These are phyloP conservation scores for Cynopterus brachyotis DNA, from an alignment of 2,113 vertebrate genomes.

Conservation along the genomic window DNA sequence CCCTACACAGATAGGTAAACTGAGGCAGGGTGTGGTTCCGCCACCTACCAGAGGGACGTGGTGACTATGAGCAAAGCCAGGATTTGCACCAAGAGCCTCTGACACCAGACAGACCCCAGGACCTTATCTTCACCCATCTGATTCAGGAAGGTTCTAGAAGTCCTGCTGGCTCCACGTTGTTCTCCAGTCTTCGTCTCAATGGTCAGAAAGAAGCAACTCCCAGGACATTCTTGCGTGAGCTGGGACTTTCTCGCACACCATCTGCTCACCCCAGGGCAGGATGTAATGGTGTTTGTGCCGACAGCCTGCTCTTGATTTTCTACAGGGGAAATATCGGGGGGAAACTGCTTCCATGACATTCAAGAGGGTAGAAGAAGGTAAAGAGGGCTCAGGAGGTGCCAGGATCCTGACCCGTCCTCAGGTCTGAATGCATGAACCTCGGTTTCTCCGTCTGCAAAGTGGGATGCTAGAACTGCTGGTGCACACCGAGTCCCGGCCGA, in stretches of 20 bases:
- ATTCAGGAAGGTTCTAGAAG: background rate
- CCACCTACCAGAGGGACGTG: background rate
- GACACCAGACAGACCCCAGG: no score
- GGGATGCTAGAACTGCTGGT: fast-evolving
- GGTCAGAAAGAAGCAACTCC: background rate
- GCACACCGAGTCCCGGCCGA: fast-evolving
- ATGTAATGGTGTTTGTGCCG: fast-evolving
- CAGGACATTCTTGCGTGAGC: fast-evolving
- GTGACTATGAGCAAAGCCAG: background rate
- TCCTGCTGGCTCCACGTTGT: fast-evolving
- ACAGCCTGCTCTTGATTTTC: background rate
- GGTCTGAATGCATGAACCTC: background rate
- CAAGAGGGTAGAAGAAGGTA: background rate
- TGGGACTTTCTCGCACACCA: fast-evolving
- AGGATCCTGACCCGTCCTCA: background rate
- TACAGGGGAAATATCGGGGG: no score
- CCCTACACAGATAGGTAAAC: background rate
- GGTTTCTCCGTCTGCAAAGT: background rate
- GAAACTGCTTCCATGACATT: background rate
- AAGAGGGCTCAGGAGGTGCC: fast-evolving
- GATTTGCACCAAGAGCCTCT: background rate
- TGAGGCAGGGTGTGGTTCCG: background rate
- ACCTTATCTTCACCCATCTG: fast-evolving
- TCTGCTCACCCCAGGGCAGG: no score
- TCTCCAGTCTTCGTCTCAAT: no score